These are phyloP conservation scores for Taenioides sp. DNA, from an alignment of 2,797 vertebrate species.

Conservation along the genomic window DNA sequence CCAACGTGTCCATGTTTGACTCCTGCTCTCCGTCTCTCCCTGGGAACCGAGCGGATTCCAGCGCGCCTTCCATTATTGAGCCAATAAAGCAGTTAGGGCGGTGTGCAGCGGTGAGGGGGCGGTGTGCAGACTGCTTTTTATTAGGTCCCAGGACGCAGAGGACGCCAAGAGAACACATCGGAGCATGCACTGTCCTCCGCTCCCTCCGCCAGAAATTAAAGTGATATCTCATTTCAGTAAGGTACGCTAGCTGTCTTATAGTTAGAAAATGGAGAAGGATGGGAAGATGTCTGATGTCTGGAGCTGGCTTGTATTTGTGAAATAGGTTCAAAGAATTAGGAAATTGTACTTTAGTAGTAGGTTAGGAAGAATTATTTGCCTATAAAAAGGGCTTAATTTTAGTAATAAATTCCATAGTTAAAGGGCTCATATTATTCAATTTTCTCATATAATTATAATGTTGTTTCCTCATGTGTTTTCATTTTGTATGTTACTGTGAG, in stretches of 20 bases:
- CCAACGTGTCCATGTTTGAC: conserved; percentile 60
- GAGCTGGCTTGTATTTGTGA: background rate
- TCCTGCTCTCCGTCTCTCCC: conserved; percentile 48
- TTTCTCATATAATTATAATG: no score
- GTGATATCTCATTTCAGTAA: conserved; percentile 68
- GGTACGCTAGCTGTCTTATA: conserved; percentile 26
- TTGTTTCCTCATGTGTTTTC: no score
- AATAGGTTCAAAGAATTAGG: background rate
- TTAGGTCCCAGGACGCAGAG: conserved; percentile 62
- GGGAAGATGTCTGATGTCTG: background rate
- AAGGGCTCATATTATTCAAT: no score
- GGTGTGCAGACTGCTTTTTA: conserved; percentile 58
- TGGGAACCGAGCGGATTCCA: conserved; percentile 51
- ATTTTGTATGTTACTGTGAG: no score
- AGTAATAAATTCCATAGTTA: no score
- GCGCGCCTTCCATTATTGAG: conserved; percentile 64
- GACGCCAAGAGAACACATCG: conserved; percentile 59
- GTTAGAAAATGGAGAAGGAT: conserved; percentile 53
- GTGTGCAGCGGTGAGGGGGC: conserved; percentile 18
- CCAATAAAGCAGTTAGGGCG: conserved; percentile 65
- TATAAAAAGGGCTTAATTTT: no score
- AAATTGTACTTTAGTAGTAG: background rate
- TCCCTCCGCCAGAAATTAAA: conserved; percentile 71
- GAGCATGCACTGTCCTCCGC: conserved; percentile 45
- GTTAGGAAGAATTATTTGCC: no score